Conservation (phyloP, 2,888 invertebrate genomes). For the Syritta pipiens region DNA sequence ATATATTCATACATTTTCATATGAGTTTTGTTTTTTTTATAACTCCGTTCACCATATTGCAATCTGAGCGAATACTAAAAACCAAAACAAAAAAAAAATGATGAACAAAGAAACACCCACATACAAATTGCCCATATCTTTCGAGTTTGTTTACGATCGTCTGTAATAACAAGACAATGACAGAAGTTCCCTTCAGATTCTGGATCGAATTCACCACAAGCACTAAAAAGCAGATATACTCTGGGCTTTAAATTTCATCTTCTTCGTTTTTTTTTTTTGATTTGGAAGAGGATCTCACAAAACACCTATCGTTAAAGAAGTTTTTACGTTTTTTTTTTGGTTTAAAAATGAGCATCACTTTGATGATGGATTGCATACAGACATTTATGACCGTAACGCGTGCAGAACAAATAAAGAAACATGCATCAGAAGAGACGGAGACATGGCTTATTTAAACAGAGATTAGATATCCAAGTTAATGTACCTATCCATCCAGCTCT, state of each 20-base stretch:
- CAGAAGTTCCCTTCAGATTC: constrained; percentile 27
- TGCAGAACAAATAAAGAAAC: constrained; percentile 29
- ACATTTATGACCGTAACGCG: constrained; percentile 33
- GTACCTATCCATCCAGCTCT: constrained; percentile 13
- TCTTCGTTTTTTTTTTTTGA: background rate
- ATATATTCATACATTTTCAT: too few species aligned
- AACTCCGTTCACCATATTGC: too few species aligned
- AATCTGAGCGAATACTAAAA: too few species aligned
- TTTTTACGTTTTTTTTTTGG: too few species aligned
- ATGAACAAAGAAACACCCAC: constrained; percentile 45
- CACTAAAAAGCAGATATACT: constrained; percentile 25
- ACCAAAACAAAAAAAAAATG: constrained; percentile 2
- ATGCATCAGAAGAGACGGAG: constrained; percentile 19
- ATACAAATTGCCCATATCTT: constrained; percentile 29
- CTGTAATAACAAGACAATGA: constrained; percentile 26
- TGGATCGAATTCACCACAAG: constrained; percentile 13
- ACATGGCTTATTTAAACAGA: constrained; percentile 33
- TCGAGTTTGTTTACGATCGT: constrained; percentile 40
- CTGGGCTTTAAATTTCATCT: background rate
- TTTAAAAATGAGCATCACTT: constrained; percentile 21
- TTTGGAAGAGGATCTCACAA: too few species aligned
- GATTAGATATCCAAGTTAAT: constrained; percentile 47
- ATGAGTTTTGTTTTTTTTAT: too few species aligned
- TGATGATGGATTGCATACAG: constrained; percentile 49
- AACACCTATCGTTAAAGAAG: too few species aligned